Conservation (phyloP, 2,797 vertebrate species). For the Synaphobranchus kaupii region DNA sequence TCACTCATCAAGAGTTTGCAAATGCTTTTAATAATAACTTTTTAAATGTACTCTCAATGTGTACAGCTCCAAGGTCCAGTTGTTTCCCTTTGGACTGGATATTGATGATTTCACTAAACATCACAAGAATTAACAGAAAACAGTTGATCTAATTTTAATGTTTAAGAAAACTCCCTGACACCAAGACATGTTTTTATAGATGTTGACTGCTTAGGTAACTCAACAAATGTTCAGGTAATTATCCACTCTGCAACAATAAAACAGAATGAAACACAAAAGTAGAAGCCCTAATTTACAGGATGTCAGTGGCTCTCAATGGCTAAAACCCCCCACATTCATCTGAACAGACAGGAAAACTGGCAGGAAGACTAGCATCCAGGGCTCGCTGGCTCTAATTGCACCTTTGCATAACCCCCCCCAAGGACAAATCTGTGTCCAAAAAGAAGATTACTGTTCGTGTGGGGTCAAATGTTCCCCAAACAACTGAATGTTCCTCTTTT, state of each 20-base stretch:
- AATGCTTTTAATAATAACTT: constrained; percentile 11
- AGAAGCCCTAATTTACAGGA: constrained; percentile 2
- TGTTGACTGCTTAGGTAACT: constrained; percentile 2
- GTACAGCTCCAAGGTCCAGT: background rate
- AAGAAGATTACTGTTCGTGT: background rate
- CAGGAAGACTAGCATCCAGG: background rate
- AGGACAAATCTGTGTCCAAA: background rate
- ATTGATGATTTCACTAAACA: background rate
- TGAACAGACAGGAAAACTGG: constrained; percentile 11
- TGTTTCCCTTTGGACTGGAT: background rate
- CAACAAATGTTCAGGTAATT: constrained; percentile 11
- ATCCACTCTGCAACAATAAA: constrained; percentile 1
- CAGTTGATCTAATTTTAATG: background rate
- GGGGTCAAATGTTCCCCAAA: background rate
- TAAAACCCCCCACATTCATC: background rate
- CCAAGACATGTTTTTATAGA: background rate
- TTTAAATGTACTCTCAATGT: background rate
- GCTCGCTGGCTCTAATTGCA: background rate
- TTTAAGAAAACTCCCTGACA: background rate
- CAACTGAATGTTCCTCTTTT: background rate
- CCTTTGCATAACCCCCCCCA: background rate
- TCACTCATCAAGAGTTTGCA: background rate
- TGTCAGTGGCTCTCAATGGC: background rate
- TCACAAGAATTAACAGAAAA: background rate
- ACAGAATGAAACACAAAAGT: background rate